These are phyloP conservation scores for Fistularia commersonii DNA, from an alignment of 2,797 vertebrate genomes.

Conservation along the genomic window DNA sequence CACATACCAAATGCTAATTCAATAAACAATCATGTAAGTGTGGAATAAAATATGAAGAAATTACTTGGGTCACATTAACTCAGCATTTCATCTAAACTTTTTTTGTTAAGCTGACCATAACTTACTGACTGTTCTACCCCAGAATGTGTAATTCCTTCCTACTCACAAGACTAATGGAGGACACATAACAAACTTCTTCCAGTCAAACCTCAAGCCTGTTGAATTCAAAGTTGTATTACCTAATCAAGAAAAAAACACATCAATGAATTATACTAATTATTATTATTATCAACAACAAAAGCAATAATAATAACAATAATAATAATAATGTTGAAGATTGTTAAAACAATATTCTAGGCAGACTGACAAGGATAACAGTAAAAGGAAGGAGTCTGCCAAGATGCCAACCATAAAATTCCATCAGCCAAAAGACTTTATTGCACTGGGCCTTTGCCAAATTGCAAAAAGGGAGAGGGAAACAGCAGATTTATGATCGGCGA, in stretches of 20 bases:
- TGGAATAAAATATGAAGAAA: constrained; percentile 56
- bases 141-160: no score
- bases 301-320: no score
- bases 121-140: constrained; percentile 44
- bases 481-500: constrained; percentile 60
- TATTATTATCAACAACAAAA: no score
- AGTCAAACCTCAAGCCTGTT: constrained; percentile 31
- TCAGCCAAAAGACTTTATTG: constrained; percentile 68
- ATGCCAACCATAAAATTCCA: constrained; percentile 70
- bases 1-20: no score
- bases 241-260: constrained; percentile 73
- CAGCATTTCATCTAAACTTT: constrained; percentile 52
- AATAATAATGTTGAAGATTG: constrained; percentile 68
- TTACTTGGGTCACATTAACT: constrained; percentile 46
- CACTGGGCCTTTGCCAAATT: constrained; percentile 56
- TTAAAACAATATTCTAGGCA: constrained; percentile 46
- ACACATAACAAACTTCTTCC: constrained; percentile 55
- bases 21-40: constrained; percentile 39
- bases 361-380: constrained; percentile 67
- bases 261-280: no score
- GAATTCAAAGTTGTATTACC: constrained; percentile 70
- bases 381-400: constrained; percentile 66
- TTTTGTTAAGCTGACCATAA: constrained; percentile 57
- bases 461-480: constrained; percentile 38
- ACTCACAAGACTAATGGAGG: no score